phyloP scores from a whole-genome alignment of 2,797 vertebrate species.

The Enteromius thamalakanensis region DNA sequence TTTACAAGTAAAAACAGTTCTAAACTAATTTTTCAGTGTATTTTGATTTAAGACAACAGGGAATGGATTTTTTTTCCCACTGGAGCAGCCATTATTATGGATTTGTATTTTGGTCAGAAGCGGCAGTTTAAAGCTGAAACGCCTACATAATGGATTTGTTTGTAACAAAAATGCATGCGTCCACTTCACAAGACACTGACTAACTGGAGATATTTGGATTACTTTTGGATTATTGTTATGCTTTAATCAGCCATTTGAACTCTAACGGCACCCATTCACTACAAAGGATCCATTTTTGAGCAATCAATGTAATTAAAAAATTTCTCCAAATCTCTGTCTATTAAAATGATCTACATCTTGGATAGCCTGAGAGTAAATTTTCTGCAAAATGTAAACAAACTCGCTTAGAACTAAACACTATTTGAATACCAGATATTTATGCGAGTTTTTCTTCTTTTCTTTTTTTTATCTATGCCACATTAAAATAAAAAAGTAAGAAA shows the following conservation, averaged over 20 bases:
- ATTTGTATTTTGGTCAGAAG: neutral
- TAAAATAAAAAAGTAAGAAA: too few species aligned
- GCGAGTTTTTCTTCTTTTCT: neutral
- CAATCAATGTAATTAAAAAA: neutral
- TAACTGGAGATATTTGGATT: neutral
- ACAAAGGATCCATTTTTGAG: neutral
- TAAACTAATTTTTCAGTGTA: neutral
- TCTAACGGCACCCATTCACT: neutral
- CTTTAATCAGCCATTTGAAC: neutral
- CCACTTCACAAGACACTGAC: neutral
- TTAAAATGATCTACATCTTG: neutral
- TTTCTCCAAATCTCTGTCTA: neutral
- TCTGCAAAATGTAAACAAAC: neutral
- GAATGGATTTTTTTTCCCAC: neutral
- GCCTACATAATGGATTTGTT: neutral
- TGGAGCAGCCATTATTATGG: neutral
- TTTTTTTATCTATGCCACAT: neutral
- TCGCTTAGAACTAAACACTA: neutral
- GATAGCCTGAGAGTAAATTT: neutral
- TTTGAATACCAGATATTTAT: neutral
- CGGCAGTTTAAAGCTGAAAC: neutral
- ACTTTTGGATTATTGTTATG: neutral
- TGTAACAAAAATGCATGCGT: neutral
- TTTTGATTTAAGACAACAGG: neutral
- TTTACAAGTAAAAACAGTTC: neutral